Evolutionary conservation across 1,140 invertebrate genomes (phyloP), one percentile per base, ranked within the genome.

Genomic region (Calliphora vicina): DNA sequence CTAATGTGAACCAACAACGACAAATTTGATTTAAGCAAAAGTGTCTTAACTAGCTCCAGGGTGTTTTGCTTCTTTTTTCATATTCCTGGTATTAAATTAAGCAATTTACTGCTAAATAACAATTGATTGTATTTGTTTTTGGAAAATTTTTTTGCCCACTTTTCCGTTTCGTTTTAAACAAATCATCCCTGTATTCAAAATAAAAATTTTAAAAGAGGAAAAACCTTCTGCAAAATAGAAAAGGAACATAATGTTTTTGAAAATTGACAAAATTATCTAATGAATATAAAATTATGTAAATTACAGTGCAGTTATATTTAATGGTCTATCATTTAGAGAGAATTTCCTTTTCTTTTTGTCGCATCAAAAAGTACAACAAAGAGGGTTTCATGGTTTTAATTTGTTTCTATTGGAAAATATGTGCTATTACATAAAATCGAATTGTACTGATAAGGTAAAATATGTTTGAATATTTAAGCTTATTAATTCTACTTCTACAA

Each of bases 201-300:
- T 43, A 10, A 13, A 2, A 43, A 81, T 29, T 35, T 72, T 13
- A 5, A 15, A 67, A n/a, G 1, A 82, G 17, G 0, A 10, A 9
- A 43, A 80, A 80, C 17, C 20, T 23, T 12, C 6, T 25, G 25
- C 1, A 17, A 73, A 20, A 29, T 73, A 27, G 25, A 29, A 43
- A 82, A 82, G 25, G 27, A 50, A 50, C 43, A 27, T 76, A 57
- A 76, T 26, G 25, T 74, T 67, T 35, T 90, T 88, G 87, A 85
- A 89, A 90, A 90, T 90, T 90, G 89, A 89, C 88, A 89, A 85
- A 88, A 89, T 90, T 88, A 87, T 90, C 86, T 90, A 89, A 89
- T 90, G 88, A 90, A 89, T 90, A 89, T 88, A 88, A 89, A 89
- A 89, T 89, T 89, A 90, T 89, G 88, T 84, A 89, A 90, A 89